A percentile compares a stretch with the other conserved stretches of the same genome.
Evolutionary conservation across 1,140 invertebrate genomes (phyloP).

Genomic region (Neodiprion fabricii): DNA sequence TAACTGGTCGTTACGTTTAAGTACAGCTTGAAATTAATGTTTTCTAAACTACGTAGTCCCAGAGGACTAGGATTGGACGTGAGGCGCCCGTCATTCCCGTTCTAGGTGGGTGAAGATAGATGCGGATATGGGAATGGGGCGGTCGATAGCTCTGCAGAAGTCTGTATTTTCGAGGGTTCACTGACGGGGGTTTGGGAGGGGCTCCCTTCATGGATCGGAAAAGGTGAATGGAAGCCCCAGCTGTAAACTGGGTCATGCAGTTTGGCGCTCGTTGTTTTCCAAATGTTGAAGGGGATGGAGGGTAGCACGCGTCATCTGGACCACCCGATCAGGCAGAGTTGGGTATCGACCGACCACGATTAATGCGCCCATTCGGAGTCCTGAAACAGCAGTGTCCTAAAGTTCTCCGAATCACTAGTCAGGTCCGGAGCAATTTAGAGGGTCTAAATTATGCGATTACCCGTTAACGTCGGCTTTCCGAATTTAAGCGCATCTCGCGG

Average conservation of each 20-base stretch:
- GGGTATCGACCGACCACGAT: no score
- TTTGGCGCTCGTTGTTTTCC: not conserved
- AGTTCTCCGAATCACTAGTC: no score
- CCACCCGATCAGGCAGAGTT: conserved; percentile 22
- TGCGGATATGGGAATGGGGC: not conserved
- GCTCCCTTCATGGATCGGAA: not conserved
- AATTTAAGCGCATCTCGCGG: no score
- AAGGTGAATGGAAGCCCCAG: conserved; percentile 34
- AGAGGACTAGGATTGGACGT: not conserved
- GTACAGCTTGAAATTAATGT: not conserved
- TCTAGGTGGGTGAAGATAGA: not conserved
- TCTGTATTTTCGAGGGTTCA: not conserved
- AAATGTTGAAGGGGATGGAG: no score
- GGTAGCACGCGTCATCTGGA: no score
- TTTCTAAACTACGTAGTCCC: not conserved
- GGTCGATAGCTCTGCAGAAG: not conserved
- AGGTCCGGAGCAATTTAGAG: no score
- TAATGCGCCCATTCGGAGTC: no score
- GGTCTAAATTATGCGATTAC: no score
- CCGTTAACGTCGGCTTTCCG: no score
- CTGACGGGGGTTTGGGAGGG: not conserved
- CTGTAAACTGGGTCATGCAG: conserved; percentile 7
- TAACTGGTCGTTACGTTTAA: not conserved
- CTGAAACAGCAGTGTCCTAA: no score
- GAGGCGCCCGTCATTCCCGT: not conserved